Conservation (phyloP, 2,888 invertebrate species). For the Enchytraeus crypticus region DNA sequence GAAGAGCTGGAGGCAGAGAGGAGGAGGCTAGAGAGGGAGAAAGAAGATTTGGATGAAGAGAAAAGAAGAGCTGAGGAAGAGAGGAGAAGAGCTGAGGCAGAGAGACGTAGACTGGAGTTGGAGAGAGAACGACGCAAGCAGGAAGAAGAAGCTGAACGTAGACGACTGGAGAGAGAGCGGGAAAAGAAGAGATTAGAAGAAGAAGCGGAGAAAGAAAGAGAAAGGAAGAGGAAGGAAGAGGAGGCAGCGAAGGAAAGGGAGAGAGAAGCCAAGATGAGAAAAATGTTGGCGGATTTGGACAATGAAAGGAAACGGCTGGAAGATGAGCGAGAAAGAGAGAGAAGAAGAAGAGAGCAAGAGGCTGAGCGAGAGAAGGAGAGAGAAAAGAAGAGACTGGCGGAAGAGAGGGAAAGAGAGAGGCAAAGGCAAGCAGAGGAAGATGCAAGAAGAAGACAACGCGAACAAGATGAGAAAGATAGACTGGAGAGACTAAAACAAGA, state of each 20-base stretch:
- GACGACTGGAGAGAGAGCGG: background rate
- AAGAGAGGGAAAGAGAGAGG: background rate
- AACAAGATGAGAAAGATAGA: background rate
- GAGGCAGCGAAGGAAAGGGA: slow-evolving; percentile 2
- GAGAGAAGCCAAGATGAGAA: background rate
- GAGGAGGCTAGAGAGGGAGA: background rate
- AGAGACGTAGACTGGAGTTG: background rate
- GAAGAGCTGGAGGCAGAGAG: background rate
- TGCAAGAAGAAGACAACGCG: background rate
- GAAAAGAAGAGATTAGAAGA: background rate
- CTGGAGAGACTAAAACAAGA: background rate
- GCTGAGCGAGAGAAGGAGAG: background rate
- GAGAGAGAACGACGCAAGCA: background rate
- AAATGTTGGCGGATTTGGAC: background rate
- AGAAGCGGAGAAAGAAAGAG: too few relatives aligned
- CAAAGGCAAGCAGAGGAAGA: background rate
- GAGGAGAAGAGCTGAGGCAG: background rate
- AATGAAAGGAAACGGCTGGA: background rate
- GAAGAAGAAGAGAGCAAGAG: background rate
- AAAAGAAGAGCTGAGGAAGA: background rate
- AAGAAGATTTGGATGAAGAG: background rate
- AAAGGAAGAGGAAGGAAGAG: slow-evolving; percentile 1
- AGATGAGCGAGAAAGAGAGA: background rate
- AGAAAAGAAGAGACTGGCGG: background rate
- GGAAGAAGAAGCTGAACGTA: background rate